These are phyloP conservation scores for Leptopilina boulardi DNA, from an alignment of 1,140 invertebrate genomes.

Conservation along the genomic window DNA sequence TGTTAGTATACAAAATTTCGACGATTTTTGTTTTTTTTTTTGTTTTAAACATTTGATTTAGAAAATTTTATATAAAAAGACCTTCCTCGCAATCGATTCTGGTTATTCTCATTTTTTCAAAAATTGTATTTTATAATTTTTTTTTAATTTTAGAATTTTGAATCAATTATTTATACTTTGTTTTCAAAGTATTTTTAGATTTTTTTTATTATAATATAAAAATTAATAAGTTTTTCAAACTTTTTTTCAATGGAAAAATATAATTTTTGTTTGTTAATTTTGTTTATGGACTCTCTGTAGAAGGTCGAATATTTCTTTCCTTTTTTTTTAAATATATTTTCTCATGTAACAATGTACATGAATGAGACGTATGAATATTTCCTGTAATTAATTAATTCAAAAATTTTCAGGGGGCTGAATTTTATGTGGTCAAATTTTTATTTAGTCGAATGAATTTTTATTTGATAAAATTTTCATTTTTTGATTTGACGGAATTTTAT, in stretches of 20 bases:
- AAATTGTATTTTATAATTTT: too few species aligned
- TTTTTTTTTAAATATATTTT: neutral
- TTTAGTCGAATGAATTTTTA: too few species aligned
- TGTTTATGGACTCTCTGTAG: neutral
- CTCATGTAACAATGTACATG: neutral
- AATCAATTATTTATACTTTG: too few species aligned
- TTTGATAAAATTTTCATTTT: too few species aligned
- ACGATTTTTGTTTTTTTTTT: constrained; percentile 1
- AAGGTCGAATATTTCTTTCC: constrained; percentile 8
- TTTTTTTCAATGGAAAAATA: neutral
- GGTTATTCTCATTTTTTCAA: neutral
- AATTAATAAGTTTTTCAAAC: neutral
- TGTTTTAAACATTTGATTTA: constrained; percentile 17
- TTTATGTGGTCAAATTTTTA: too few species aligned
- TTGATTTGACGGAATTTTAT: too few species aligned
- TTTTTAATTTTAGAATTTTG: too few species aligned
- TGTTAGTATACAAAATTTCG: constrained; percentile 11
- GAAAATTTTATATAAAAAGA: constrained; percentile 23
- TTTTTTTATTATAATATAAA: too few species aligned
- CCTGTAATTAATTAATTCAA: too few species aligned
- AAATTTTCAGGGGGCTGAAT: too few species aligned
- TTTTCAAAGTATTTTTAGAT: too few species aligned
- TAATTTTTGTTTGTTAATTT: neutral
- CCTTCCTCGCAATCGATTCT: neutral
- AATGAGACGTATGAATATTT: too few species aligned